Percentiles rank a stretch among this genome's conserved stretches.
Conservation (phyloP, 64 coral and sea anemone genomes). For the Trachythela sp. region DNA sequence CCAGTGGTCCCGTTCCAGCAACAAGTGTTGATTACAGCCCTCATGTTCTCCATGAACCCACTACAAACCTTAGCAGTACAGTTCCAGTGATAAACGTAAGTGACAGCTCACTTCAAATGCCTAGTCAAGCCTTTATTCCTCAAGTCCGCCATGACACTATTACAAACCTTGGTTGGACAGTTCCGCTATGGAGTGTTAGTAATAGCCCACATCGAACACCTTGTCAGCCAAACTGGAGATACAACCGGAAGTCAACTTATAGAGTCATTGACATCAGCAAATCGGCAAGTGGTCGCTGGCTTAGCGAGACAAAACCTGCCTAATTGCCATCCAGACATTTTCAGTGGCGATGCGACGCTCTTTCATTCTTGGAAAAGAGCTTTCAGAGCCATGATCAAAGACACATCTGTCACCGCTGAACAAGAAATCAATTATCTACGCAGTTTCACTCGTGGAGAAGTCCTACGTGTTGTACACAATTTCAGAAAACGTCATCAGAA, state of each 20-base stretch:
- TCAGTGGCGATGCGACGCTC: slow-evolving; percentile 35
- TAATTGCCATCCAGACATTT: slow-evolving; percentile 41
- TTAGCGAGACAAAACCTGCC: slow-evolving; percentile 40
- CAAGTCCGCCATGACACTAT: background rate
- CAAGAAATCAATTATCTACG: slow-evolving; percentile 34
- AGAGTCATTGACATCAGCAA: slow-evolving; percentile 24
- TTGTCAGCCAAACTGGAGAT: background rate
- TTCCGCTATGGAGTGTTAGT: background rate
- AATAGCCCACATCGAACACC: background rate
- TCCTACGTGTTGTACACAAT: background rate
- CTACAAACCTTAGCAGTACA: background rate
- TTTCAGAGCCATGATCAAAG: slow-evolving; percentile 44
- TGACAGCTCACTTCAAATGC: background rate
- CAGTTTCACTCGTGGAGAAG: slow-evolving; percentile 5
- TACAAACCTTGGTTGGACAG: background rate
- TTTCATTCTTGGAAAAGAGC: slow-evolving; percentile 51
- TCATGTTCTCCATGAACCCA: background rate
- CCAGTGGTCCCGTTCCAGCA: background rate
- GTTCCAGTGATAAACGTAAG: background rate
- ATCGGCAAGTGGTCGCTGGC: slow-evolving; percentile 29
- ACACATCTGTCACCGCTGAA: slow-evolving; percentile 13
- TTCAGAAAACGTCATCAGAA: background rate
- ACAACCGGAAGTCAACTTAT: background rate
- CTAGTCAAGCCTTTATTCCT: background rate
- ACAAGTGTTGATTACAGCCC: background rate